Evolutionary conservation across 2,888 invertebrate species (phyloP).

Genomic region (Serrognathus titanus): DNA sequence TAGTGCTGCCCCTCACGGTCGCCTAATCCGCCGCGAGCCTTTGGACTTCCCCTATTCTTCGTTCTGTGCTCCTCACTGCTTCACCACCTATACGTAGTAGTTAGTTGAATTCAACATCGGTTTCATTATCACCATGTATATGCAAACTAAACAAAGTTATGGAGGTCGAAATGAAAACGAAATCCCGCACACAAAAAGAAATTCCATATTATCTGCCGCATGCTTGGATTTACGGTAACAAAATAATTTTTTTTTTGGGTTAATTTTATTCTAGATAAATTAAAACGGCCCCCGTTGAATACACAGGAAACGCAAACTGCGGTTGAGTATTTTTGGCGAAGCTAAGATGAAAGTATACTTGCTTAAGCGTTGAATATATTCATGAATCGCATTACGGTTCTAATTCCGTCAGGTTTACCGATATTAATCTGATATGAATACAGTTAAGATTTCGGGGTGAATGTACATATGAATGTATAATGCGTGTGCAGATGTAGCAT

Average conservation of each 20-base stretch:
- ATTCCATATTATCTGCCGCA: too few species aligned
- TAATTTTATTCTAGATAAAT: too few species aligned
- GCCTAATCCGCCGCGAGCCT: slow-evolving; percentile 25
- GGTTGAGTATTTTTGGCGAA: too few species aligned
- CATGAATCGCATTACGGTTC: slow-evolving; percentile 15
- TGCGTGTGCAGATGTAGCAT: slow-evolving; percentile 42
- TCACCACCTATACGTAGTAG: slow-evolving; percentile 9
- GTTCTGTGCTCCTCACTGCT: slow-evolving; percentile 1
- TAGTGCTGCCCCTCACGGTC: slow-evolving; percentile 25
- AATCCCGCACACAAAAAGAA: too few species aligned
- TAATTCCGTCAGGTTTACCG: slow-evolving; percentile 18
- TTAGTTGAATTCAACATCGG: slow-evolving; percentile 10
- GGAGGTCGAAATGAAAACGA: too few species aligned
- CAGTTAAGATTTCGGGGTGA: slow-evolving; percentile 17
- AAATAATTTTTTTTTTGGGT: too few species aligned
- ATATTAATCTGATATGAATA: slow-evolving; percentile 17
- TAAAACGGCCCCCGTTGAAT: too few species aligned
- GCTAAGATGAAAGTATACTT: too few species aligned
- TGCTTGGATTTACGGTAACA: too few species aligned
- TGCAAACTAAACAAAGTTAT: slow-evolving; percentile 4
- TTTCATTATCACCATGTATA: slow-evolving; percentile 10
- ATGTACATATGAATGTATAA: slow-evolving; percentile 38
- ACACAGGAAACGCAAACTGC: too few species aligned
- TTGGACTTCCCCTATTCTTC: slow-evolving; percentile 14
- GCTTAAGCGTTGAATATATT: slow-evolving; percentile 9